Evolutionary conservation across 2,113 vertebrate genomes (phyloP).

Genomic region (Talpa occidentalis): DNA sequence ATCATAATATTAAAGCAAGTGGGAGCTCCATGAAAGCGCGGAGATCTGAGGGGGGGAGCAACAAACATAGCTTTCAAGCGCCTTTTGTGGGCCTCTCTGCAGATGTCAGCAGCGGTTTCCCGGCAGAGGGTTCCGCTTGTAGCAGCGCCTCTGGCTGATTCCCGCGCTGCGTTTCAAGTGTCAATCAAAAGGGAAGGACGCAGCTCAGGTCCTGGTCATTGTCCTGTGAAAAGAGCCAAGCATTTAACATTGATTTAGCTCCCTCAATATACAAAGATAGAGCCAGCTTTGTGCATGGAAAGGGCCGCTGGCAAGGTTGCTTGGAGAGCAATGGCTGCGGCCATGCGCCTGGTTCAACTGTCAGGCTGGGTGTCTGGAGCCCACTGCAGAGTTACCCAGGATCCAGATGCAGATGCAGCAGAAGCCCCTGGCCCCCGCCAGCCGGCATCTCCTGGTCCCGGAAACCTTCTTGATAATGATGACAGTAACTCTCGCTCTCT

Average conservation of each 20-base stretch:
- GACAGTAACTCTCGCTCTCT: slow-evolving; percentile 76
- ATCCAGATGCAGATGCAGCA: slow-evolving; percentile 90
- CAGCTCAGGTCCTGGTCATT: slow-evolving; percentile 96
- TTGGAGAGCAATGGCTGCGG: slow-evolving; percentile 95
- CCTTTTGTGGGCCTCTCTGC: slow-evolving; percentile 97
- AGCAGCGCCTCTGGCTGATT: slow-evolving; percentile 98
- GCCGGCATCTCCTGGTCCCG: slow-evolving; percentile 82
- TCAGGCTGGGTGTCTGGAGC: slow-evolving; percentile 93
- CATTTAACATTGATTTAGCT: slow-evolving; percentile 97
- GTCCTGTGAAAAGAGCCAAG: slow-evolving; percentile 98
- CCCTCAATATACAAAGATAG: slow-evolving; percentile 96
- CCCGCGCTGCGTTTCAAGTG: slow-evolving; percentile 99
- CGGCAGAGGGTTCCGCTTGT: slow-evolving; percentile 96
- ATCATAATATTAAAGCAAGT: slow-evolving; percentile 96
- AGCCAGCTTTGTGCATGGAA: slow-evolving; percentile 93
- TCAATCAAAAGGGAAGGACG: slow-evolving; percentile 97
- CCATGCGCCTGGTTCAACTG: slow-evolving; percentile 92
- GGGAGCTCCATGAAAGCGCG: slow-evolving; percentile 91
- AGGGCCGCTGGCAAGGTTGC: slow-evolving; percentile 98
- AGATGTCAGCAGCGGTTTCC: slow-evolving; percentile 99
- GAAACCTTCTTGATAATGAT: slow-evolving; percentile 85
- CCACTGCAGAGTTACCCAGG: slow-evolving; percentile 91
- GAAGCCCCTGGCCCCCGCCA: background rate
- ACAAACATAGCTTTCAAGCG: slow-evolving; percentile 98
- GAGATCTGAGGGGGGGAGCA: slow-evolving; percentile 95